Conservation (phyloP, 2,113 vertebrate genomes). For the Arenaria interpres region DNA sequence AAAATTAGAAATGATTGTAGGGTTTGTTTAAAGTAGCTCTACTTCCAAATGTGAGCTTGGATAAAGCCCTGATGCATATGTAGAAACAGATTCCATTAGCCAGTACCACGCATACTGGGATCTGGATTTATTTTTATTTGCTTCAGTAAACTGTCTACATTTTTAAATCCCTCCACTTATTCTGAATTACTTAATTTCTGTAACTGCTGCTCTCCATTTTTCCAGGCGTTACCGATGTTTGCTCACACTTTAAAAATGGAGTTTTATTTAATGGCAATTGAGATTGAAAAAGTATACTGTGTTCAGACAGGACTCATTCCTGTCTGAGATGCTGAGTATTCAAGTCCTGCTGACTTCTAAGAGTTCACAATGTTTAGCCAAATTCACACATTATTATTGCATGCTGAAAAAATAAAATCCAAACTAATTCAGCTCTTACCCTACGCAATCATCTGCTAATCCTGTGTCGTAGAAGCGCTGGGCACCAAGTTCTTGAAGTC, state of each 20-base stretch:
- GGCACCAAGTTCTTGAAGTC: constrained; percentile 89
- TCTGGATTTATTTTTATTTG: neutral
- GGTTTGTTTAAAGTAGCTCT: neutral
- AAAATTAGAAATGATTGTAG: neutral
- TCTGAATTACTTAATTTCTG: neutral
- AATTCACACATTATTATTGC: neutral
- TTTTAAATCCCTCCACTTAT: neutral
- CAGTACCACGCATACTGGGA: neutral
- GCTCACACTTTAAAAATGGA: neutral
- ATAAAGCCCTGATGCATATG: neutral
- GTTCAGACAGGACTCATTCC: neutral
- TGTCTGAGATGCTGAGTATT: neutral
- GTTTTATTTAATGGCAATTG: neutral
- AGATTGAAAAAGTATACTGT: neutral
- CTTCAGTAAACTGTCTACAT: neutral
- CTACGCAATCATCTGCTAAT: constrained; percentile 91
- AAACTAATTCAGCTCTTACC: constrained; percentile 76
- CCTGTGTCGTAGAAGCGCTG: constrained; percentile 88
- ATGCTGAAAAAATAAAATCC: neutral
- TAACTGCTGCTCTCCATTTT: neutral
- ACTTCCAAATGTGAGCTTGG: neutral
- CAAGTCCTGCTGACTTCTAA: neutral
- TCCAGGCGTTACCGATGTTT: neutral
- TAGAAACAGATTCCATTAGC: neutral
- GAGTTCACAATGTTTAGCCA: neutral